Conservation (phyloP, 2,797 vertebrate species). For the Pseudochromis fuscus region DNA sequence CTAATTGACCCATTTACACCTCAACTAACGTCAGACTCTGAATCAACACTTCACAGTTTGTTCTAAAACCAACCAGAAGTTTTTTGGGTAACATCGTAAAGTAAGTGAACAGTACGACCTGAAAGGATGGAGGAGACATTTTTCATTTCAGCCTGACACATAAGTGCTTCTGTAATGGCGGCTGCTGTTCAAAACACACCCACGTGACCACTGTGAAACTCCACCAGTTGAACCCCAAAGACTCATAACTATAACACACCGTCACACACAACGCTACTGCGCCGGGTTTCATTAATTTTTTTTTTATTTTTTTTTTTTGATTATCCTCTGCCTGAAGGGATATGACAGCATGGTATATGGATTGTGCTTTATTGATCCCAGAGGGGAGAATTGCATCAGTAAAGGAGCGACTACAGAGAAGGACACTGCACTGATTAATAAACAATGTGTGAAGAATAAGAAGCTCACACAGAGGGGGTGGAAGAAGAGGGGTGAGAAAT, state of each 20-base stretch:
- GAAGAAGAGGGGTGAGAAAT: not conserved
- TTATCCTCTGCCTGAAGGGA: constrained; percentile 32
- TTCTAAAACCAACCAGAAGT: too few relatives aligned
- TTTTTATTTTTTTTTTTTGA: constrained; percentile 30
- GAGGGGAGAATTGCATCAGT: constrained; percentile 24
- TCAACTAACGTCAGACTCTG: too few relatives aligned
- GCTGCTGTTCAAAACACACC: not conserved
- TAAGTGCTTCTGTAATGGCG: not conserved
- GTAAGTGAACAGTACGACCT: too few relatives aligned
- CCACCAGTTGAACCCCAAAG: not conserved
- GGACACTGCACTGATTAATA: constrained; percentile 30
- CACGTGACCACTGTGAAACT: not conserved
- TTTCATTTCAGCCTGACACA: too few relatives aligned
- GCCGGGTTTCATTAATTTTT: too few relatives aligned
- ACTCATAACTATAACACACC: constrained; percentile 9
- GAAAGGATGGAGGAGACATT: too few relatives aligned
- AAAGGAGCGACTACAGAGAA: constrained; percentile 15
- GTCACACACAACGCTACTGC: constrained; percentile 11
- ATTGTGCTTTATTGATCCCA: constrained; percentile 52
- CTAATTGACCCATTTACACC: too few relatives aligned
- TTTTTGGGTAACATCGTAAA: too few relatives aligned
- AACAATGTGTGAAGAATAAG: constrained; percentile 13
- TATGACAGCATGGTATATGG: constrained; percentile 17
- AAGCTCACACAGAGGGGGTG: too few relatives aligned
- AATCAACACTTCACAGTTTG: too few relatives aligned